Conservation (phyloP, 2,797 vertebrate genomes). For the Catostomus latipinnis region DNA sequence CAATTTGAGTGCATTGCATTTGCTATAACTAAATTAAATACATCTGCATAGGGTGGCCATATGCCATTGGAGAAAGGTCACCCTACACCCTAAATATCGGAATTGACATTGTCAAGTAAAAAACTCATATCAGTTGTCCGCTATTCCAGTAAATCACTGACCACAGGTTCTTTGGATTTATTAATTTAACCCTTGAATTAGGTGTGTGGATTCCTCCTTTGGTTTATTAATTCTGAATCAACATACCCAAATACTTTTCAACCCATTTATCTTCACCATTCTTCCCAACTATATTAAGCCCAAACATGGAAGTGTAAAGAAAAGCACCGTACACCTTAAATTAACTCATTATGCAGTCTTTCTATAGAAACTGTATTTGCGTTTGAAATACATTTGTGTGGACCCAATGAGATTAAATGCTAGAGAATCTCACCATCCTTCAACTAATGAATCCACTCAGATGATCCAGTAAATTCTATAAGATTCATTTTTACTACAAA, state of each 20-base stretch:
- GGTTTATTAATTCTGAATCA: background rate
- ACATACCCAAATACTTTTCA: background rate
- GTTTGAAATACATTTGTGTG: background rate
- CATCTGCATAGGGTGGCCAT: too few relatives aligned
- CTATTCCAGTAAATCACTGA: too few relatives aligned
- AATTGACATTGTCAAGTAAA: too few relatives aligned
- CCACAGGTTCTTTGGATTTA: background rate
- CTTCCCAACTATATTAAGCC: too few relatives aligned
- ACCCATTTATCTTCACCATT: too few relatives aligned
- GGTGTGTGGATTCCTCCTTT: background rate
- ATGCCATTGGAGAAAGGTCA: too few relatives aligned
- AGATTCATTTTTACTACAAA: slow-evolving; percentile 65
- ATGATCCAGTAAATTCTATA: background rate
- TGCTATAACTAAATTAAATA: too few relatives aligned
- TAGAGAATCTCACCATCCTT: background rate
- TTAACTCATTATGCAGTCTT: background rate
- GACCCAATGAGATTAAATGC: background rate
- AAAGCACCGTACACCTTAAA: background rate
- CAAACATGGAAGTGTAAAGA: background rate
- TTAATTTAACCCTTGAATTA: background rate
- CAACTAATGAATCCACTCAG: background rate
- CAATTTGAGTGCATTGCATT: too few relatives aligned
- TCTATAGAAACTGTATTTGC: background rate
- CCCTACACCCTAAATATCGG: too few relatives aligned
- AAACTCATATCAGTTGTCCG: too few relatives aligned